phyloP scores from a whole-genome alignment of 2,888 invertebrate species.

The Drosophila differens region DNA sequence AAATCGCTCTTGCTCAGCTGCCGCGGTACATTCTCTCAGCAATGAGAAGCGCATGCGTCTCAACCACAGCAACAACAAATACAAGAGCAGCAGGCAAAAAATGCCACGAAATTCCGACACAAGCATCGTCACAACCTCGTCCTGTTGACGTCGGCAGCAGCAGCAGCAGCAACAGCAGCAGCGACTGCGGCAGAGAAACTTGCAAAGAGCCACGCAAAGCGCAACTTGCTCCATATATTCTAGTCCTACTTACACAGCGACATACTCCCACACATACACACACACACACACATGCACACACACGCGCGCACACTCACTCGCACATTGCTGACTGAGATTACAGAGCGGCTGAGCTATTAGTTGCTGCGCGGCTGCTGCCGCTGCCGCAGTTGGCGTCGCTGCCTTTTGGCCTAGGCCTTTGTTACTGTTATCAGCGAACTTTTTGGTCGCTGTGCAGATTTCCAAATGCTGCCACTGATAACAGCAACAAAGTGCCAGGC shows the following conservation, averaged over 20 bases:
- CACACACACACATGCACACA: neutral
- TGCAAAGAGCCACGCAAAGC: constrained; percentile 60
- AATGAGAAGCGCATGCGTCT: constrained; percentile 39
- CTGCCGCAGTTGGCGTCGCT: constrained; percentile 23
- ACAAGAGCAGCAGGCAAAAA: constrained; percentile 13
- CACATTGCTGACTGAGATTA: constrained; percentile 50
- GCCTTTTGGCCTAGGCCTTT: constrained; percentile 39
- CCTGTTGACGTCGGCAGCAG: constrained; percentile 4
- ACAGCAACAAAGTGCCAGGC: constrained; percentile 69
- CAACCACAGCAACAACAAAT: constrained; percentile 18
- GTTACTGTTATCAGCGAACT: constrained; percentile 59
- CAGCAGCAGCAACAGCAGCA: constrained; percentile 8
- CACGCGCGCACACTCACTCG: constrained; percentile 13
- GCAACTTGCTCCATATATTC: constrained; percentile 76
- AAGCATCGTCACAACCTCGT: constrained; percentile 27
- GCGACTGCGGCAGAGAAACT: constrained; percentile 23
- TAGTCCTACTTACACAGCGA: constrained; percentile 76
- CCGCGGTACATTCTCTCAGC: constrained; percentile 38
- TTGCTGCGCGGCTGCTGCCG: constrained; percentile 41
- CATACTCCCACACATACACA: constrained; percentile 52
- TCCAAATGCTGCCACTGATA: constrained; percentile 60
- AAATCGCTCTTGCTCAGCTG: neutral
- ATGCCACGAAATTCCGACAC: constrained; percentile 49
- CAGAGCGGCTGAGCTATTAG: constrained; percentile 69
- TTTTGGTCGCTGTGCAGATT: constrained; percentile 49